A percentile compares a stretch with the other conserved stretches of the same genome.
These are phyloP conservation scores for Cactoblastis cactorum DNA, from an alignment of 2,888 invertebrate genomes.

Conservation along the genomic window DNA sequence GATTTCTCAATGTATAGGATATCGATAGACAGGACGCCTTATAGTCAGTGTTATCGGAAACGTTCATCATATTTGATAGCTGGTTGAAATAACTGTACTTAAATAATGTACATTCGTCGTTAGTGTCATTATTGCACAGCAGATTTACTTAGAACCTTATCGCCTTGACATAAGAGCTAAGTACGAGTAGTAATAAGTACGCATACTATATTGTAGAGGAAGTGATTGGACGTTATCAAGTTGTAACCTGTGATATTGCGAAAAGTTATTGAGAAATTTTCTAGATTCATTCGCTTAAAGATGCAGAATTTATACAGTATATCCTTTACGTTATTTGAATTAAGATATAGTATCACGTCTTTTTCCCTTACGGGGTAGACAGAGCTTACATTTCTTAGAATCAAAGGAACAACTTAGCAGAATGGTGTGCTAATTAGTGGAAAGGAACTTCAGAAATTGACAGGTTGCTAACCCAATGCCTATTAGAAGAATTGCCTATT, in stretches of 20 bases:
- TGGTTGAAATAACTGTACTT: not conserved
- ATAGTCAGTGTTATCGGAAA: not conserved
- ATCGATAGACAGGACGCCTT: not conserved
- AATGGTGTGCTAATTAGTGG: too few relatives aligned
- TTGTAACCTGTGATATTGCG: not conserved
- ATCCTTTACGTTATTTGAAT: too few relatives aligned
- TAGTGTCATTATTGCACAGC: not conserved
- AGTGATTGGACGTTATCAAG: not conserved
- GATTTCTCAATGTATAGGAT: not conserved
- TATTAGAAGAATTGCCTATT: too few relatives aligned
- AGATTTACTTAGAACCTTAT: not conserved
- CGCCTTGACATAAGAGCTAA: not conserved
- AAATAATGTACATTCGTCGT: not conserved
- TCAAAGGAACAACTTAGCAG: too few relatives aligned
- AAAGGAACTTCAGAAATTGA: too few relatives aligned
- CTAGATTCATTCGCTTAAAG: not conserved
- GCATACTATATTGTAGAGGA: not conserved
- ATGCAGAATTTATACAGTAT: too few relatives aligned
- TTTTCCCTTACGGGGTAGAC: too few relatives aligned
- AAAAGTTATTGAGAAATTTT: not conserved
- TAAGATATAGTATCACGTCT: too few relatives aligned
- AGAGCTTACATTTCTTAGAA: too few relatives aligned
- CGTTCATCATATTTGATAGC: slow-evolving; percentile 6
- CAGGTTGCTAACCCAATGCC: too few relatives aligned
- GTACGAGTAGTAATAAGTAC: not conserved